Evolutionary conservation across 2,797 vertebrate genomes (phyloP), one percentile per base, ranked within the genome.

Genomic region (Lindbergichthys nudifrons): DNA sequence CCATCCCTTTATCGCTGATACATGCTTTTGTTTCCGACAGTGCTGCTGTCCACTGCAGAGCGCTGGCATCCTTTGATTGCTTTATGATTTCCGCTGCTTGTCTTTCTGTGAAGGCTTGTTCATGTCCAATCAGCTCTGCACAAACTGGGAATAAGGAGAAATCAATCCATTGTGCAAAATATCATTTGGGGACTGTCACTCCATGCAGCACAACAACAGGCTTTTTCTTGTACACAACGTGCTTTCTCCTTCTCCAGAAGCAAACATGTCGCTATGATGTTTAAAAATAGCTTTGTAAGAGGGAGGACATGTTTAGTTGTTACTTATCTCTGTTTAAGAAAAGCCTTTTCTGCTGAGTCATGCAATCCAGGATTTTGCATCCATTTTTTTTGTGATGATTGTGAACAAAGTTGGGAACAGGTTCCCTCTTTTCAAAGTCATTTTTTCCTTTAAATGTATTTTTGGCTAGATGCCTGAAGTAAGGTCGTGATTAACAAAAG

Each of bases 1-100:
- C 57, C 68, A 43, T 81, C 60, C 75, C 80, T 67, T 75, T 84
- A 80, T 87, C 75, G 57, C 14, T 70, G n/a, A 2, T 10, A 54
- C 47, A 62, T 69, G 21, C n/a, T 14, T 66, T 65, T 51, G 53
- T 46, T 56, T 68, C 42, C 47, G 18, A 41, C 41, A 10, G 7
- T 30, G 39, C 15, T 45, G 11, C 56, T 45, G 39, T 26, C 53
- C 51, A 46, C n/a, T 50, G 42, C 71, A 61, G 89, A 93, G 87
- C 78, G 80, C 88, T 91, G 87, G 83, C 13, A 9, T 53, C 32
- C 79, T 26, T 48, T 39, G 26, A 45, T 19, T 73, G 13, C 48
- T 62, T 74, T 53, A 41, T 88, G 54, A 39, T 73, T 66, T 67
- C 7, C 81, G 48, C 60, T 85, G 47, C 42, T 45, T 78, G 66